phyloP scores from a whole-genome alignment of 2,797 vertebrate genomes.

The Chelon labrosus region DNA sequence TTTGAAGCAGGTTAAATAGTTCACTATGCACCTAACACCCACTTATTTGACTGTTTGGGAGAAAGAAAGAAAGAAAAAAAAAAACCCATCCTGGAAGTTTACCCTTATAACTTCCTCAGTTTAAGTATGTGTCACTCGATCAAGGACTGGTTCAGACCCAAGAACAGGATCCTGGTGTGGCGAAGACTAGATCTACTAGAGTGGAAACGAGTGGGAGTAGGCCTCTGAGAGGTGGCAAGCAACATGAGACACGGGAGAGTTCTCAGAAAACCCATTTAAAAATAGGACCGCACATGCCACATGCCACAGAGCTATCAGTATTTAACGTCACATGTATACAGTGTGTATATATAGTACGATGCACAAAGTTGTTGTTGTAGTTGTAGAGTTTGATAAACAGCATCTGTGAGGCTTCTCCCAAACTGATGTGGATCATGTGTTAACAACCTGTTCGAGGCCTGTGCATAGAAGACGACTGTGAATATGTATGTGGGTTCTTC shows the following conservation, averaged over 20 bases:
- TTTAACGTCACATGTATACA: slow-evolving; percentile 15
- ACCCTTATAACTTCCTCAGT: slow-evolving; percentile 3
- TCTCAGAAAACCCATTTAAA: slow-evolving; percentile 82
- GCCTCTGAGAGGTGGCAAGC: slow-evolving; percentile 43
- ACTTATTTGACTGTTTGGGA: not conserved
- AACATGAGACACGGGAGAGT: slow-evolving; percentile 71
- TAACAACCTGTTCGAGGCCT: not conserved
- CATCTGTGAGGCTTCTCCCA: not conserved
- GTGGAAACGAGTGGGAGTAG: slow-evolving; percentile 22
- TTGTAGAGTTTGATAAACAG: not conserved
- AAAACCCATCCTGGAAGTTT: not conserved
- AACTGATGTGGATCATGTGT: not conserved
- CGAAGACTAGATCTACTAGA: slow-evolving; percentile 25
- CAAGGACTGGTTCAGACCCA: not conserved
- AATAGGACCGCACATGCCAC: slow-evolving; percentile 81
- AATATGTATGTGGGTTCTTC: not conserved
- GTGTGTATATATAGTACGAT: not conserved
- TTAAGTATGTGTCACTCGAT: slow-evolving; percentile 14
- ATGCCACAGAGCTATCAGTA: slow-evolving; percentile 25
- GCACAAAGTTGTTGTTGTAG: not conserved
- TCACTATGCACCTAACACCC: not conserved
- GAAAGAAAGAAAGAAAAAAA: no score
- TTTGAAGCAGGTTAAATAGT: not conserved
- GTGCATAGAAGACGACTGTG: not conserved
- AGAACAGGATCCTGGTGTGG: slow-evolving; percentile 11